Conservation (phyloP, 2,113 vertebrate species). For the Tachuris rubrigastra region DNA sequence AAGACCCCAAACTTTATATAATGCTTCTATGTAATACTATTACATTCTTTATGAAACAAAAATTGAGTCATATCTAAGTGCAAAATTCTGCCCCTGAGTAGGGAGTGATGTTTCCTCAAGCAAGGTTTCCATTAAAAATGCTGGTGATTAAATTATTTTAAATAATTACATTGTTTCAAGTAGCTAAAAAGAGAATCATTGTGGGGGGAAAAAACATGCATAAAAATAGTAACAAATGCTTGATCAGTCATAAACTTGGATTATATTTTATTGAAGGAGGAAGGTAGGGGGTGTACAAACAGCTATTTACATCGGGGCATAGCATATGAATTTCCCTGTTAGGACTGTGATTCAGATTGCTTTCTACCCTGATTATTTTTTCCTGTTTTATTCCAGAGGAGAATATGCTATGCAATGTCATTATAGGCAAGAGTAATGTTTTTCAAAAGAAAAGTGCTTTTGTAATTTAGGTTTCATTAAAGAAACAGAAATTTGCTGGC, state of each 20-base stretch:
- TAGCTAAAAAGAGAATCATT: background rate
- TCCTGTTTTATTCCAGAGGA: background rate
- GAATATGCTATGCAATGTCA: background rate
- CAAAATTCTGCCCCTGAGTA: background rate
- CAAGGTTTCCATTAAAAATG: background rate
- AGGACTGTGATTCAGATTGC: background rate
- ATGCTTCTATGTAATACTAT: background rate
- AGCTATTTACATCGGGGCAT: background rate
- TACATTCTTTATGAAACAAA: background rate
- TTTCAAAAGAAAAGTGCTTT: slow-evolving; percentile 57
- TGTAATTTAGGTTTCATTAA: slow-evolving; percentile 64
- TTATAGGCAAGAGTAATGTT: slow-evolving; percentile 13
- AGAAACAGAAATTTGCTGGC: slow-evolving; percentile 63
- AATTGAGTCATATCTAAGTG: background rate
- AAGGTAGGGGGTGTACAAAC: background rate
- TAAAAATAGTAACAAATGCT: background rate
- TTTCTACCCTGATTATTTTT: background rate
- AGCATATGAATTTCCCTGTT: background rate
- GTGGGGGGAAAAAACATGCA: background rate
- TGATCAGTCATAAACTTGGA: background rate
- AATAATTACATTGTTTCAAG: background rate
- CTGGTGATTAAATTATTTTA: background rate
- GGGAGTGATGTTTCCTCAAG: background rate
- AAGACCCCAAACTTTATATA: rapidly evolving
- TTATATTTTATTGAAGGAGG: background rate